Percentiles rank a stretch among this genome's conserved stretches.
Evolutionary conservation across 2,888 invertebrate species (phyloP).

Genomic region (Harpalus rubripes): DNA sequence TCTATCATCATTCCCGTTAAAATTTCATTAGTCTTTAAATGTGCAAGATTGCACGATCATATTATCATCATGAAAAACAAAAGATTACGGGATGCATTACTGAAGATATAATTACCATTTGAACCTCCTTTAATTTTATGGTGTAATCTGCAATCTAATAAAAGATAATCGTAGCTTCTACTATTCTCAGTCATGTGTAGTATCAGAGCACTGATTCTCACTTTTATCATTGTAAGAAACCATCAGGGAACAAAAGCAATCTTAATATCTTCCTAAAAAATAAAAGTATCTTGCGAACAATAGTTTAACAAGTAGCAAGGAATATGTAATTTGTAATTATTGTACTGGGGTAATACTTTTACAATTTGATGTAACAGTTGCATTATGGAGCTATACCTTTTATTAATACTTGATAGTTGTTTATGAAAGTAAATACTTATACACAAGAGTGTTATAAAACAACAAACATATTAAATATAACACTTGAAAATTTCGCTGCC

Average conservation of each 20-base stretch:
- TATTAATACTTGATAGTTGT: too few species aligned
- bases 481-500: too few species aligned
- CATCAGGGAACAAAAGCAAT: not conserved
- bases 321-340: too few species aligned
- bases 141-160: slow-evolving; percentile 59
- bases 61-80: not conserved
- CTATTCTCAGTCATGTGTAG: slow-evolving; percentile 22
- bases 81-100: slow-evolving; percentile 19
- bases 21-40: slow-evolving; percentile 15
- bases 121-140: slow-evolving; percentile 55
- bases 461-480: too few species aligned
- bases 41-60: slow-evolving; percentile 17
- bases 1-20: not conserved
- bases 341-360: too few species aligned
- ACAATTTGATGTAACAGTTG: too few species aligned
- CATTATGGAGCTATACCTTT: too few species aligned
- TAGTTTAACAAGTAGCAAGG: too few species aligned
- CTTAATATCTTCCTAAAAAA: not conserved
- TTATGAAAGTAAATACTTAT: too few species aligned
- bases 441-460: too few species aligned
- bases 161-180: slow-evolving; percentile 58
- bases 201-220: not conserved
- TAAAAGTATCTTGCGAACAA: not conserved
- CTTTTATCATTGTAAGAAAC: not conserved
- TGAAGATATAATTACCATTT: slow-evolving; percentile 55